Evolutionary conservation across 2,888 invertebrate genomes (phyloP).

Genomic region (Cyclophora punctaria): DNA sequence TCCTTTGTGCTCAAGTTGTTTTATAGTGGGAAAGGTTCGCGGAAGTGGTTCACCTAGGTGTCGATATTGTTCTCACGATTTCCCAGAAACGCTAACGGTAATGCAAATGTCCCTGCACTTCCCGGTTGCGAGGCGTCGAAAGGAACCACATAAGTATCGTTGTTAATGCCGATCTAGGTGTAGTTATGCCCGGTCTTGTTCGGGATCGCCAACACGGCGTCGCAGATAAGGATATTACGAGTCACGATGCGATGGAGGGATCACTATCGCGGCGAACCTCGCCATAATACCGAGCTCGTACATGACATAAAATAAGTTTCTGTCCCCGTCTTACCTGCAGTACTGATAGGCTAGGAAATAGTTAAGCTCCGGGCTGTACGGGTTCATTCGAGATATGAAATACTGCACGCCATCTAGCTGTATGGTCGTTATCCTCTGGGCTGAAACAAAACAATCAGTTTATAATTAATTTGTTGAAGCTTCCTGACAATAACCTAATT

Average conservation of each 20-base stretch:
- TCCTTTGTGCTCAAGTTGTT: slow-evolving; percentile 22
- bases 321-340: slow-evolving; percentile 72
- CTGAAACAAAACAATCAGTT: slow-evolving; percentile 67
- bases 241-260: slow-evolving; percentile 54
- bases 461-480: neutral
- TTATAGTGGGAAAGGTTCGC: slow-evolving; percentile 31
- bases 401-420: slow-evolving; percentile 90
- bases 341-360: slow-evolving; percentile 92
- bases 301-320: slow-evolving; percentile 22
- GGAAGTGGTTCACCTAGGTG: slow-evolving; percentile 36
- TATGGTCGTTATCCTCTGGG: slow-evolving; percentile 90
- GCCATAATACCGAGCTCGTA: slow-evolving; percentile 8
- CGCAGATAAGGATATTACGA: slow-evolving; percentile 51
- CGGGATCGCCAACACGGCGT: slow-evolving; percentile 50
- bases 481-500: too few species aligned
- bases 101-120: slow-evolving; percentile 60
- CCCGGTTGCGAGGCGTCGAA: slow-evolving; percentile 46
- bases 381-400: slow-evolving; percentile 90
- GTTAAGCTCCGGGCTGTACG: slow-evolving; percentile 89
- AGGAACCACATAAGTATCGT: slow-evolving; percentile 35
- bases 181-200: slow-evolving; percentile 43
- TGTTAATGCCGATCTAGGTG: slow-evolving; percentile 49
- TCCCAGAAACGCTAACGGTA: slow-evolving; percentile 60
- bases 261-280: slow-evolving; percentile 38
- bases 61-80: slow-evolving; percentile 53